Conservation (phyloP, 2,888 invertebrate species). For the Hanleya hanleyi region DNA sequence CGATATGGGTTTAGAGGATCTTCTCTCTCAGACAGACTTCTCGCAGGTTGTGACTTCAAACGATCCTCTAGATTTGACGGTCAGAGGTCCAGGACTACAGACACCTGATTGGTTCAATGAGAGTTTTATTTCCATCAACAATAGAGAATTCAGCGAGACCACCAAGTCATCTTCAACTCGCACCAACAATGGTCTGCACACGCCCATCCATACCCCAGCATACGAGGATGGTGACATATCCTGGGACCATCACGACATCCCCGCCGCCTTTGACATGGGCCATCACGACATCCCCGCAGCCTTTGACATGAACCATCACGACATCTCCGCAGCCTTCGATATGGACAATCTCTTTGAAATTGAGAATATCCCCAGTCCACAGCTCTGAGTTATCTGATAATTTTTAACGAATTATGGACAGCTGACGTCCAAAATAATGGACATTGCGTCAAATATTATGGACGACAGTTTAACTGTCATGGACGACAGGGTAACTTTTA, state of each 20-base stretch:
- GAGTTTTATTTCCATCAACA: conserved; percentile 8
- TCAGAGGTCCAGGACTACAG: conserved; percentile 68
- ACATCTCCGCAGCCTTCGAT: too few relatives aligned
- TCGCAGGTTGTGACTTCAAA: conserved; percentile 47
- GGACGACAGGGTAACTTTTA: too few relatives aligned
- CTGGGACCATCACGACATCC: conserved; percentile 62
- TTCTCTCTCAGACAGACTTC: conserved; percentile 55
- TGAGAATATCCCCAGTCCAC: too few relatives aligned
- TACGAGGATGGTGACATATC: conserved; percentile 53
- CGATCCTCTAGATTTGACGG: conserved; percentile 66
- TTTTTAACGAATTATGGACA: too few relatives aligned
- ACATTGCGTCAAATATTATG: too few relatives aligned
- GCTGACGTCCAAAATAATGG: too few relatives aligned
- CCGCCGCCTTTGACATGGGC: conserved; percentile 69
- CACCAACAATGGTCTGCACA: conserved; percentile 57
- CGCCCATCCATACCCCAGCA: conserved; percentile 59
- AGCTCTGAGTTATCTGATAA: too few relatives aligned
- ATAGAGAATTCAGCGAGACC: not conserved
- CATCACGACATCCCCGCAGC: too few relatives aligned
- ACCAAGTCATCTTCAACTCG: conserved; percentile 26
- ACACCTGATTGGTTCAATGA: conserved; percentile 72
- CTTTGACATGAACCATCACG: too few relatives aligned
- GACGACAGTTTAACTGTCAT: too few relatives aligned
- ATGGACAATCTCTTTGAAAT: too few relatives aligned
- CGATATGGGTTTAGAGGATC: conserved; percentile 66